Percentiles rank a stretch among this genome's conserved stretches.
Conservation (phyloP, 2,888 invertebrate genomes). For the Dynastes hyllus region DNA sequence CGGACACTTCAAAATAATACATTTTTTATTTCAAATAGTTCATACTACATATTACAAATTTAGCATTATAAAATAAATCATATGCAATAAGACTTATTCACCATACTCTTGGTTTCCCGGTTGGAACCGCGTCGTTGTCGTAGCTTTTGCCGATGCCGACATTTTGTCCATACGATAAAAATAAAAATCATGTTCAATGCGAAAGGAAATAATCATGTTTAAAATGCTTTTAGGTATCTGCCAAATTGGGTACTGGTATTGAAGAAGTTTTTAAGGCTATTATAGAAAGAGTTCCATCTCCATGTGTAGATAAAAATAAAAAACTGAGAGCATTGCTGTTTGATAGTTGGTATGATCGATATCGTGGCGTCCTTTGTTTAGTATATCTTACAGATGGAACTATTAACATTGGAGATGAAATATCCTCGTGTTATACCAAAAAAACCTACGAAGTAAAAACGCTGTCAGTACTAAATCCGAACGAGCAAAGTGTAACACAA, state of each 20-base stretch:
- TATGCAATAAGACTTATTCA: too few relatives aligned
- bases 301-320: conserved; percentile 75
- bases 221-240: conserved; percentile 79
- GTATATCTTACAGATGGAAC: conserved; percentile 86
- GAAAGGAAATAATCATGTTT: background rate
- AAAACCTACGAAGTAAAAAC: conserved; percentile 87
- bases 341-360: conserved; percentile 95
- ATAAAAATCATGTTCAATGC: too few relatives aligned
- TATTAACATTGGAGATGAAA: conserved; percentile 82
- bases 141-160: too few relatives aligned
- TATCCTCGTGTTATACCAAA: conserved; percentile 81
- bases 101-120: too few relatives aligned
- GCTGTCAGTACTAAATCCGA: conserved; percentile 86
- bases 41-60: too few relatives aligned
- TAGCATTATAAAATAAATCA: too few relatives aligned
- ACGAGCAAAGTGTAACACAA: conserved; percentile 77
- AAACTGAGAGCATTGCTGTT: conserved; percentile 89
- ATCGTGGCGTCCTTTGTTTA: conserved; percentile 86
- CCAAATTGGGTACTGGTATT: conserved; percentile 92
- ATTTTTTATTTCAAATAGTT: too few relatives aligned
- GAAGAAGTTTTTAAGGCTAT: conserved; percentile 84
- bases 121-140: too few relatives aligned
- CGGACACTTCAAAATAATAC: too few relatives aligned
- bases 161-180: too few relatives aligned
- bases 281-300: conserved; percentile 85